These are phyloP conservation scores for Panurus biarmicus DNA, from an alignment of 2,113 vertebrate species.

Conservation along the genomic window DNA sequence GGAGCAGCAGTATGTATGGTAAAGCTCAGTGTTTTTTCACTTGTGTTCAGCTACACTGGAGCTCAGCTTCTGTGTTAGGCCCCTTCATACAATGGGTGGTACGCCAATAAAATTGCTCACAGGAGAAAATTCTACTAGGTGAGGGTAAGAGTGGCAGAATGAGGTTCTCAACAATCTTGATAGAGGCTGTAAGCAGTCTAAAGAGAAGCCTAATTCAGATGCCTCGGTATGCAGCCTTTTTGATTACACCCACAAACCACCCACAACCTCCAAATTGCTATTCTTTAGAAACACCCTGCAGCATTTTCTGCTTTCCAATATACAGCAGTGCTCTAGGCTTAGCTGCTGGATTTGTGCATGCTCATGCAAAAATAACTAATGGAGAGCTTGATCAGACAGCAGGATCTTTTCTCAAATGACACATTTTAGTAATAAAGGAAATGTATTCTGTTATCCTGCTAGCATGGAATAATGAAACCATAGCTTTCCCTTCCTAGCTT, in stretches of 20 bases:
- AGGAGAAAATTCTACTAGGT: neutral
- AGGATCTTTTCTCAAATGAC: constrained; percentile 58
- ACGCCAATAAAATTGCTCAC: neutral
- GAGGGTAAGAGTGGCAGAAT: constrained; percentile 25
- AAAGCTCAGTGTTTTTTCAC: neutral
- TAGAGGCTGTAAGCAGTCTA: constrained; percentile 41
- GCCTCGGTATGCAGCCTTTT: constrained; percentile 16
- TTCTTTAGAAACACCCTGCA: constrained; percentile 60
- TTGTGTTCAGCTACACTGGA: neutral
- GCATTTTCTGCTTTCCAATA: constrained; percentile 44
- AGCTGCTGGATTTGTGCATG: constrained; percentile 41
- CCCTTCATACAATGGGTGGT: neutral
- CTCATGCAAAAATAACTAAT: constrained; percentile 49
- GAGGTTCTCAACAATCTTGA: constrained; percentile 5
- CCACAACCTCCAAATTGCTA: constrained; percentile 45
- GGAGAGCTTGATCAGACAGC: constrained; percentile 45
- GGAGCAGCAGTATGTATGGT: accelerated
- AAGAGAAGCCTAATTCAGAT: constrained; percentile 56
- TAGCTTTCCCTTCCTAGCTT: constrained; percentile 21
- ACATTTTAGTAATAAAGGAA: constrained; percentile 61
- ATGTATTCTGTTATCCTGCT: constrained; percentile 59
- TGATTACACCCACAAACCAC: constrained; percentile 65
- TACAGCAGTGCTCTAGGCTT: constrained; percentile 31
- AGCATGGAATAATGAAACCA: constrained; percentile 58
- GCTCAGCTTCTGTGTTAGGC: neutral